Conservation (phyloP, 1,140 invertebrate species). For the Eriocheir sinensis region DNA sequence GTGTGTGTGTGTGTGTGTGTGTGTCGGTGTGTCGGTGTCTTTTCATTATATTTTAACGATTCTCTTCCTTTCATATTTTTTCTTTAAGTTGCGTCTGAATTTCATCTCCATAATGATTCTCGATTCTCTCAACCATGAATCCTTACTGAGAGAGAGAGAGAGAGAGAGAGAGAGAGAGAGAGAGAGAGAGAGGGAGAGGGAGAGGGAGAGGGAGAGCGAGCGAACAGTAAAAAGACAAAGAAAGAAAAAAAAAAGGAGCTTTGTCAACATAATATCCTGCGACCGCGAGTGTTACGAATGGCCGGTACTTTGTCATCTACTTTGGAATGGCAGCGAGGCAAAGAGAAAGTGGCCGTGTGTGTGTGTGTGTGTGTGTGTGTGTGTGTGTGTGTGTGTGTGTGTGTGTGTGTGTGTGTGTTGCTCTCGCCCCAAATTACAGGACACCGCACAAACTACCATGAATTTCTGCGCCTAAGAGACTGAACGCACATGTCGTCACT, state of each 20-base stretch:
- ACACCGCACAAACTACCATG: not conserved
- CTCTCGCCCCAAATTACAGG: not conserved
- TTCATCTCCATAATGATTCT: no score
- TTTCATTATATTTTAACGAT: not conserved
- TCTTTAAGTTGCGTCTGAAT: not conserved
- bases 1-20: constrained; percentile 17
- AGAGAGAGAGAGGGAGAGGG: constrained; percentile 47
- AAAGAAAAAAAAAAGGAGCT: not conserved
- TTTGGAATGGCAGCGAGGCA: not conserved
- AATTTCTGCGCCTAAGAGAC: not conserved
- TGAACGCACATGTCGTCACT: not conserved
- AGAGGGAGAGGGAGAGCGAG: constrained; percentile 47
- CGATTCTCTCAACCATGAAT: not conserved
- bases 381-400: constrained; percentile 22
- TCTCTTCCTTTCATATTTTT: not conserved
- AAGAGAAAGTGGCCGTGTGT: not conserved
- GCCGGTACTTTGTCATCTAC: not conserved
- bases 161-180: constrained; percentile 43
- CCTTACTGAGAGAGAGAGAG: not conserved
- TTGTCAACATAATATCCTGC: no score
- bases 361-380: not conserved
- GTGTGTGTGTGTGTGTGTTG: not conserved
- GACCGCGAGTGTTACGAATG: no score
- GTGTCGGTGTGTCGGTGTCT: not conserved
- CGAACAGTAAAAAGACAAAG: not conserved